Evolutionary conservation across 2,113 vertebrate species (phyloP).

Genomic region (Daubentonia madagascariensis): DNA sequence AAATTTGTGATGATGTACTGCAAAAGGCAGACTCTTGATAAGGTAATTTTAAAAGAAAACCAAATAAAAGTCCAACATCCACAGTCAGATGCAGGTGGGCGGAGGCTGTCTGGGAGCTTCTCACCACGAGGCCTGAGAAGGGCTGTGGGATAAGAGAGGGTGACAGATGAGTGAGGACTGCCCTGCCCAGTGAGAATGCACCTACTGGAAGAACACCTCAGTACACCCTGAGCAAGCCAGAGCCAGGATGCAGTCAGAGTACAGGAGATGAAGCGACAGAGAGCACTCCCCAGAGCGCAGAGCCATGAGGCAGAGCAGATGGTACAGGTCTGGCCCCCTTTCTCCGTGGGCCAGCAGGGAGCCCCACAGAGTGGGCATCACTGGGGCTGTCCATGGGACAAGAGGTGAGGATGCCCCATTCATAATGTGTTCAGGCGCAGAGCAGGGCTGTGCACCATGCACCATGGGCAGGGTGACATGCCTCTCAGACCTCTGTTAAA

Average conservation of each 20-base stretch:
- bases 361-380: background rate
- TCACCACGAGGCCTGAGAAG: background rate
- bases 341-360: background rate
- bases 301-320: background rate
- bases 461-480: background rate
- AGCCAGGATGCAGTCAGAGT: accelerated
- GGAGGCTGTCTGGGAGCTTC: background rate
- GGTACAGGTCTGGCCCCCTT: background rate
- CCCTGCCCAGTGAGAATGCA: accelerated
- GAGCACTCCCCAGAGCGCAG: too few species aligned
- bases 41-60: background rate
- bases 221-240: background rate
- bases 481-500: background rate
- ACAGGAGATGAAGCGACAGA: accelerated
- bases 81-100: background rate
- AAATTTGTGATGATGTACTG: accelerated
- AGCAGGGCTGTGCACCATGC: background rate
- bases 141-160: background rate
- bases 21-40: too few species aligned
- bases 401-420: accelerated
- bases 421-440: too few species aligned
- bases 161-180: background rate
- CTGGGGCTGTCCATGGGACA: accelerated
- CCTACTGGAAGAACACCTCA: accelerated
- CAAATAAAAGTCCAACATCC: background rate